Evolutionary conservation across 1,140 invertebrate species (phyloP).

Genomic region (Zophobas atratus): DNA sequence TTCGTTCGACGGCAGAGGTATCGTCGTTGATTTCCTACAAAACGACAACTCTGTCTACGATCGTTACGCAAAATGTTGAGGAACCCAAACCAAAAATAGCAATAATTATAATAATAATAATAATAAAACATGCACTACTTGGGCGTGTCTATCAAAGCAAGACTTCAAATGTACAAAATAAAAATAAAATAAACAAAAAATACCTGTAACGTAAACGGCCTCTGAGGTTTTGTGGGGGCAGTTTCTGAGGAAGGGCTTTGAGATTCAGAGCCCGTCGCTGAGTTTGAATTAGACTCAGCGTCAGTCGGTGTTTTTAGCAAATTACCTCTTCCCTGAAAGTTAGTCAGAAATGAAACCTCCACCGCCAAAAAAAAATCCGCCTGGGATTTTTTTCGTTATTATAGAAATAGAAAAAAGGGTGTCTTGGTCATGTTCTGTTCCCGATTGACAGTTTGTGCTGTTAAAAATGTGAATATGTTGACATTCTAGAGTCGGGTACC

Average conservation of each 20-base stretch:
- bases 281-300: conserved; percentile 66
- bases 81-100: neutral
- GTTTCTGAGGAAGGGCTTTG: conserved; percentile 68
- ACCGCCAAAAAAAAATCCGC: conserved; percentile 30
- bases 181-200: conserved; percentile 53
- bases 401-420: conserved; percentile 21
- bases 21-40: conserved; percentile 77
- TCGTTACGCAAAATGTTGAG: too few relatives aligned
- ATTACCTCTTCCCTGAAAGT: conserved; percentile 76
- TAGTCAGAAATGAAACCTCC: conserved; percentile 59
- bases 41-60: neutral
- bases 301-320: conserved; percentile 75
- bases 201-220: conserved; percentile 79
- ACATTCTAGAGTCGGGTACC: too few relatives aligned
- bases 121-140: conserved; percentile 9
- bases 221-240: conserved; percentile 73
- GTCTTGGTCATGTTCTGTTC: conserved; percentile 1
- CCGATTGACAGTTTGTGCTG: conserved; percentile 26
- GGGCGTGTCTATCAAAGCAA: neutral
- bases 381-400: conserved; percentile 14
- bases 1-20: conserved; percentile 75
- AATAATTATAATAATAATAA: conserved; percentile 9
- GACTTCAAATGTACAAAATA: conserved; percentile 8
- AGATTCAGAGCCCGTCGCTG: conserved; percentile 69
- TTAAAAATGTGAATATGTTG: neutral